Conservation (phyloP, 2,113 vertebrate genomes). For the Phylloscopus trochilus region DNA sequence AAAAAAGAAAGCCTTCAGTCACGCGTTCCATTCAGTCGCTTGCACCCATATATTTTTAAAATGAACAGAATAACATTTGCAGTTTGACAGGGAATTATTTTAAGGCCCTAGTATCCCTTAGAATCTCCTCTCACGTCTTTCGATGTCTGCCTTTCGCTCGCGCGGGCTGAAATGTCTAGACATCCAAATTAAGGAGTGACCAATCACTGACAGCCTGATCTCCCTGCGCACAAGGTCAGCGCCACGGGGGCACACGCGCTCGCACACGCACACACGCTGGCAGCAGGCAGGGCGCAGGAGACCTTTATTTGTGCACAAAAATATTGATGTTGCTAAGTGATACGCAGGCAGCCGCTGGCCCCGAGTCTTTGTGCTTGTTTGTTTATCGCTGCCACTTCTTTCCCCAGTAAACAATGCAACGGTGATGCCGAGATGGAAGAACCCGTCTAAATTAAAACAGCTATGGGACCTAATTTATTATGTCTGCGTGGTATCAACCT, state of each 20-base stretch:
- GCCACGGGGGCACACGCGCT: neutral
- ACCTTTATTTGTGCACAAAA: slow-evolving; percentile 73
- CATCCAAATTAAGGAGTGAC: slow-evolving; percentile 72
- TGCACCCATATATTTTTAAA: slow-evolving; percentile 57
- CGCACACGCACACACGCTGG: neutral
- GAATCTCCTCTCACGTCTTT: slow-evolving; percentile 68
- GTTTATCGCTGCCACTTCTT: slow-evolving; percentile 49
- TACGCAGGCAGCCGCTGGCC: slow-evolving; percentile 11
- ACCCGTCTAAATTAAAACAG: slow-evolving; percentile 28
- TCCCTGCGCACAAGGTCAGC: slow-evolving; percentile 60
- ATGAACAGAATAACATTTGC: slow-evolving; percentile 21
- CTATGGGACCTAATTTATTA: slow-evolving; percentile 39
- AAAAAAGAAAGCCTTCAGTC: slow-evolving; percentile 43
- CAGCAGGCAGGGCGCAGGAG: slow-evolving; percentile 29
- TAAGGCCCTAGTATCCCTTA: slow-evolving; percentile 57
- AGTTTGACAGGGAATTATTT: slow-evolving; percentile 44
- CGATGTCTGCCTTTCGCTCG: slow-evolving; percentile 63
- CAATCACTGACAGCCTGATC: slow-evolving; percentile 51
- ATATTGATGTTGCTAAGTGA: slow-evolving; percentile 80
- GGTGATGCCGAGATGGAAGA: slow-evolving; percentile 13
- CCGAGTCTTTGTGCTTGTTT: slow-evolving; percentile 66
- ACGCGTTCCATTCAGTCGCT: slow-evolving; percentile 20
- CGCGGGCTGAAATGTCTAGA: slow-evolving; percentile 68
- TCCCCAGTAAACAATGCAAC: slow-evolving; percentile 57
- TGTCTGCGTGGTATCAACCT: slow-evolving; percentile 16